Percentiles rank a stretch among this genome's conserved stretches.
phyloP scores from a whole-genome alignment of 2,113 vertebrate genomes.

The Mungos mungo region DNA sequence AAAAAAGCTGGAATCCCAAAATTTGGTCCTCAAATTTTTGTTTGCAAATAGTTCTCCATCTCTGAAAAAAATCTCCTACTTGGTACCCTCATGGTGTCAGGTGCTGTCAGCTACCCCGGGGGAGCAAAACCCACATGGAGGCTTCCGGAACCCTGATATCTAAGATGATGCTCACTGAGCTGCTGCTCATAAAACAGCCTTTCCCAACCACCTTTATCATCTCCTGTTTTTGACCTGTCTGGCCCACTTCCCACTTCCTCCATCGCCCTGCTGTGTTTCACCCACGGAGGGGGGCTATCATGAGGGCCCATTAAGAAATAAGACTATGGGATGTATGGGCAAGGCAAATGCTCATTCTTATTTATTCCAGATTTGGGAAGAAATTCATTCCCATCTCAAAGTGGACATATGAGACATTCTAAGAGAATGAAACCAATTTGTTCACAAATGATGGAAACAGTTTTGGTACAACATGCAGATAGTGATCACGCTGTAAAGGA shows the following conservation, averaged over 20 bases:
- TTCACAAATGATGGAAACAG: slow-evolving; percentile 39
- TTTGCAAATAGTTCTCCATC: background rate
- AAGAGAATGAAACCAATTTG: slow-evolving; percentile 57
- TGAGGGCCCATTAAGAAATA: background rate
- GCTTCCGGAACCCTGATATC: background rate
- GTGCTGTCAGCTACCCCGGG: background rate
- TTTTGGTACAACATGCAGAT: slow-evolving; percentile 66
- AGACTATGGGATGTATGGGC: background rate
- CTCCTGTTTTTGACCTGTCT: background rate
- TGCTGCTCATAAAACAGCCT: background rate
- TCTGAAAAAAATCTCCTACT: background rate
- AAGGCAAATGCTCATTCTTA: background rate
- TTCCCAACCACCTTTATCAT: background rate
- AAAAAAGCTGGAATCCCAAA: background rate
- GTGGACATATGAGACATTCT: background rate
- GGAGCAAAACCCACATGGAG: background rate
- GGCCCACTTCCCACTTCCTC: background rate
- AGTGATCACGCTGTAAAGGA: slow-evolving; percentile 67
- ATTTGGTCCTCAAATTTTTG: background rate
- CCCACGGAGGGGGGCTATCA: too few species aligned
- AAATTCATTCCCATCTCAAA: background rate
- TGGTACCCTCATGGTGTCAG: background rate
- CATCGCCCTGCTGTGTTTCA: background rate
- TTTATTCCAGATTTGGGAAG: background rate
- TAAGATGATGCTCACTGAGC: background rate